A percentile compares a stretch with the other conserved stretches of the same genome.
Evolutionary conservation across 2,888 invertebrate genomes (phyloP).

Genomic region (Aproaerema taeniolella): DNA sequence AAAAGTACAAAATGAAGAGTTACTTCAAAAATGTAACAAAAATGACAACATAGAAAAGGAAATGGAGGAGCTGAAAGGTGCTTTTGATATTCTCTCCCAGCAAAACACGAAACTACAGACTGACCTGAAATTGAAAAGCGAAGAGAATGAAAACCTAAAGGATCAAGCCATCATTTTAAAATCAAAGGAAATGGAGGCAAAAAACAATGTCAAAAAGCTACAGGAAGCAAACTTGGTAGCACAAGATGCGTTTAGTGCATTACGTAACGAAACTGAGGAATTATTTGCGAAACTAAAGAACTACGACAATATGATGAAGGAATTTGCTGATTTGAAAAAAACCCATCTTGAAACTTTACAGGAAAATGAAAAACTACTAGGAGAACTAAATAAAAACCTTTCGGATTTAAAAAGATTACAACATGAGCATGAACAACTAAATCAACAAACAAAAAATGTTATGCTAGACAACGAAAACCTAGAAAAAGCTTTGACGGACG

Average conservation of each 20-base stretch:
- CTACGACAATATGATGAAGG: conserved; percentile 37
- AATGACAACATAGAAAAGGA: conserved; percentile 29
- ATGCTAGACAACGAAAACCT: conserved; percentile 42
- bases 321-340: conserved; percentile 37
- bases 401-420: conserved; percentile 32
- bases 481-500: conserved; percentile 43
- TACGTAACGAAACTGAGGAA: conserved; percentile 41
- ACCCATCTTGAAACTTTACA: conserved; percentile 29
- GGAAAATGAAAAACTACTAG: conserved; percentile 44
- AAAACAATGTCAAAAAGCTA: conserved; percentile 31
- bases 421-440: conserved; percentile 39
- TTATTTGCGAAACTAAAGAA: conserved; percentile 38
- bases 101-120: conserved; percentile 35
- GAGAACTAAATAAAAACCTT: conserved; percentile 33
- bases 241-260: conserved; percentile 29
- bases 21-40: conserved; percentile 26
- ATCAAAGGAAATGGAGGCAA: conserved; percentile 29
- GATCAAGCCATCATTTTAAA: conserved; percentile 38
- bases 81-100: conserved; percentile 26
- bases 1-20: conserved; percentile 27
- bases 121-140: conserved; percentile 34
- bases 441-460: conserved; percentile 37
- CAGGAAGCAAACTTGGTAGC: conserved; percentile 38
- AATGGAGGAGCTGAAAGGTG: conserved; percentile 27
- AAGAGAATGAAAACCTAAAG: conserved; percentile 38